Evolutionary conservation across 2,888 invertebrate species (phyloP), one percentile per base, ranked within the genome.

Genomic region (Nysson spinosus): DNA sequence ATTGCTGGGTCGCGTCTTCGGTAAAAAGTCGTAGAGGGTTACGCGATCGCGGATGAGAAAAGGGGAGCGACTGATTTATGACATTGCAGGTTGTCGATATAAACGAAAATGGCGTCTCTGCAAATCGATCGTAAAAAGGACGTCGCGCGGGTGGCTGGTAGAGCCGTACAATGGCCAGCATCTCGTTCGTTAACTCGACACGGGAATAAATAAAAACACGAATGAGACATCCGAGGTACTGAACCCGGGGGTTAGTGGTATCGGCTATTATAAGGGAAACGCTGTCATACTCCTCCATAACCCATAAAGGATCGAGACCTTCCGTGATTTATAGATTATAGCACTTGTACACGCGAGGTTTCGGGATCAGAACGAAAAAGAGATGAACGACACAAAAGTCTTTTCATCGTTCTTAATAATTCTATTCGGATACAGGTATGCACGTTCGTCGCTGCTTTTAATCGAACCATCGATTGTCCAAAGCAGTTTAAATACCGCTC

Each of bases 311-410:
- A 80, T 79, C 76, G 72, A 77, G 79, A 72, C 76, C 69, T 64
- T 51, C 58, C 60, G 74, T 83, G 83, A 85, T 85, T 84, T 83
- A 83, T 82, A 72, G 78, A 77, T 81, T 80, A 83, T 79, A 73
- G 69, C 75, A 63, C 66, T 64, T 52, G 64, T 73, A 73, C 84
- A 84, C 80, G 82, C 82, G 73, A 82, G 62, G 57, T 17, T 40
- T 35, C 51, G 16, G 39, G 56, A 51, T 47, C 46, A 65, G 52
- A 68, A 58, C 49, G 64, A 65, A 65, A 63, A 72, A 66, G 61
- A 69, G 69, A 68, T 66, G 60, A 66, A 63, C 51, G 50, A 54
- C 51, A 51, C 56, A 20, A 54, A 69, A 50, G 72, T 69, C 68
- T 65, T 68, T 71, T 55, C 69, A 58, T 68, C 64, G 52, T 50